Percentiles rank a stretch among this genome's conserved stretches.
Evolutionary conservation across 2,888 invertebrate species (phyloP).

Genomic region (Scaptomyza parva): DNA sequence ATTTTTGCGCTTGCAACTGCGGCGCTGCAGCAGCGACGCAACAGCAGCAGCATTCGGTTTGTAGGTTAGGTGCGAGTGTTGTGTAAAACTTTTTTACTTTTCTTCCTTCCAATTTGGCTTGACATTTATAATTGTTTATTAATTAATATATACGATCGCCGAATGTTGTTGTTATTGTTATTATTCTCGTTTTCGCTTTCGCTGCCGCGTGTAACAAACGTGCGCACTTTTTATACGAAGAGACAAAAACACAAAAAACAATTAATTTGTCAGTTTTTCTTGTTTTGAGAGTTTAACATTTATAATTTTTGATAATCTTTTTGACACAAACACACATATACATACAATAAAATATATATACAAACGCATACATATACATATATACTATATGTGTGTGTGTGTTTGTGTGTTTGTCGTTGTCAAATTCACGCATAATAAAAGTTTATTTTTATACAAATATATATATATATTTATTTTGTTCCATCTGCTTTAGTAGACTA

Average conservation of each 20-base stretch:
- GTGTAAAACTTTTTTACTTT: conserved; percentile 63
- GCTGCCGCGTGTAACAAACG: conserved; percentile 76
- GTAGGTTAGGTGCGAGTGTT: conserved; percentile 81
- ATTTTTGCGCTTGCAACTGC: conserved; percentile 50
- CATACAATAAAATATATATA: conserved; percentile 15
- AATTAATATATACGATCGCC: conserved; percentile 43
- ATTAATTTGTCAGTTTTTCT: conserved; percentile 25
- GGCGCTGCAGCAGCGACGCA: conserved; percentile 31
- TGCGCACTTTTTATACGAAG: conserved; percentile 58
- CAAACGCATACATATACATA: conserved; percentile 19
- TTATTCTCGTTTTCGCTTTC: conserved; percentile 39
- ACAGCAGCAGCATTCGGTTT: conserved; percentile 54
- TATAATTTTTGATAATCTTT: conserved; percentile 70
- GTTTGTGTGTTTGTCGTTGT: conserved; percentile 46
- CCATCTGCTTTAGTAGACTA: conserved; percentile 14
- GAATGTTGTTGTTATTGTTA: conserved; percentile 18
- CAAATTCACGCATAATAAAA: conserved; percentile 76
- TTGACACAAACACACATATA: conserved; percentile 48
- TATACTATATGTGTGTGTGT: conserved; percentile 33
- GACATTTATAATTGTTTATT: conserved; percentile 56
- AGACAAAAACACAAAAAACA: conserved; percentile 1
- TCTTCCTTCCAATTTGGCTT: conserved; percentile 22
- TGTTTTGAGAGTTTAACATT: conserved; percentile 47
- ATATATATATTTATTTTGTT: conserved; percentile 34
- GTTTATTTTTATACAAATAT: conserved; percentile 74